phyloP scores from a whole-genome alignment of 2,113 vertebrate genomes.

The Dicaeum eximium region DNA sequence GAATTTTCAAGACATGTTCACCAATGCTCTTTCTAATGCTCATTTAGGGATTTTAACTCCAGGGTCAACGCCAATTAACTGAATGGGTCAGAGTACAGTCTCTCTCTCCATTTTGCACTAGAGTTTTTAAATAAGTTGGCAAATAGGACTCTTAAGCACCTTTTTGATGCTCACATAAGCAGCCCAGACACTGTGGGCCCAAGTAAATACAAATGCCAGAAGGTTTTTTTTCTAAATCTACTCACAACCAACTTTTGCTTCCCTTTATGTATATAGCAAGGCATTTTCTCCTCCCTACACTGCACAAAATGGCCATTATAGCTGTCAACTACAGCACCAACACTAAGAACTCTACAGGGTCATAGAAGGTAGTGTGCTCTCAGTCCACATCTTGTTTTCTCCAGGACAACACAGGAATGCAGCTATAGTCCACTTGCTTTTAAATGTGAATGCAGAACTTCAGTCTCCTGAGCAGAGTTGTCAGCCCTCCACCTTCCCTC shows the following conservation, averaged over 20 bases:
- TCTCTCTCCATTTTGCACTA: neutral
- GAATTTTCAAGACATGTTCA: neutral
- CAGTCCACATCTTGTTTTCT: neutral
- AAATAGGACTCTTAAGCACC: neutral
- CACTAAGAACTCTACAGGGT: neutral
- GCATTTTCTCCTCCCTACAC: neutral
- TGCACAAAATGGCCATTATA: neutral
- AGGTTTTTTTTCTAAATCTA: neutral
- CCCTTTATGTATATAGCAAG: neutral
- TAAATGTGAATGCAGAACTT: neutral
- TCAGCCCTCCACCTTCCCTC: neutral
- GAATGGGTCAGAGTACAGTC: neutral
- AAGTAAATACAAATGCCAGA: neutral
- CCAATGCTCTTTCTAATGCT: neutral
- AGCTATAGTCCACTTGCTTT: neutral
- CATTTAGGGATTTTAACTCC: neutral
- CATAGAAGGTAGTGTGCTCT: neutral
- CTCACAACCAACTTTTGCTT: neutral
- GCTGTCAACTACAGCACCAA: neutral
- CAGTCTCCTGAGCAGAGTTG: neutral
- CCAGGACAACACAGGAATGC: neutral
- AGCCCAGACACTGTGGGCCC: neutral
- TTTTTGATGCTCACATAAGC: neutral
- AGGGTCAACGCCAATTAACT: neutral
- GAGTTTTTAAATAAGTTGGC: neutral